Conservation (phyloP, 2,113 vertebrate species). For the Eulemur macaco region DNA sequence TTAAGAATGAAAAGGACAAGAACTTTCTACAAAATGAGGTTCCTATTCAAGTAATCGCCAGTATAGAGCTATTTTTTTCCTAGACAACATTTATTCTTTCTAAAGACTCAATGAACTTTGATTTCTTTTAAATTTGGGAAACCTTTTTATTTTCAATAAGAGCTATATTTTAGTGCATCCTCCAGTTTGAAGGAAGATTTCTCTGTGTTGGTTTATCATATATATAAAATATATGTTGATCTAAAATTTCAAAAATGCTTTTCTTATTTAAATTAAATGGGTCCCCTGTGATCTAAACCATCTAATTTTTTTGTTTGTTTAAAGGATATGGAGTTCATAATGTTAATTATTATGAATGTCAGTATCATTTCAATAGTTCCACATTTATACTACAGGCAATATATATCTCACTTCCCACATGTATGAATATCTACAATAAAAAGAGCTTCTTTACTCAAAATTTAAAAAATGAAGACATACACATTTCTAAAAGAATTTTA, state of each 20-base stretch:
- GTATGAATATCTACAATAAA: not conserved
- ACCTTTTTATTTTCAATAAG: not conserved
- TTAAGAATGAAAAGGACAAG: not conserved
- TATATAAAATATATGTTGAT: not conserved
- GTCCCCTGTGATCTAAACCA: fast-evolving
- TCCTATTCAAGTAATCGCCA: not conserved
- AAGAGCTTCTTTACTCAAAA: not conserved
- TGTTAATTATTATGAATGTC: not conserved
- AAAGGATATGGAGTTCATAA: not conserved
- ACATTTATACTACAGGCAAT: not conserved
- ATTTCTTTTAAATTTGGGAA: not conserved
- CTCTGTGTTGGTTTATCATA: not conserved
- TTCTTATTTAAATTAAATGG: not conserved
- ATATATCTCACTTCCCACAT: not conserved
- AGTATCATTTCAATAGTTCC: not conserved
- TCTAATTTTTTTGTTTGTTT: not conserved
- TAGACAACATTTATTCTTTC: not conserved
- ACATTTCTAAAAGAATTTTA: not conserved
- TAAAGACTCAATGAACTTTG: not conserved
- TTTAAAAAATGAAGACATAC: not conserved
- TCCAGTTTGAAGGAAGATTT: not conserved
- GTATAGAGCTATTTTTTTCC: not conserved
- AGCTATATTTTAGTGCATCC: not conserved
- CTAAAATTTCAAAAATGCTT: not conserved
- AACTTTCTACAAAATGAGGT: not conserved